These are phyloP conservation scores for Notodromas monacha DNA, from an alignment of 2,888 invertebrate genomes.

Conservation along the genomic window DNA sequence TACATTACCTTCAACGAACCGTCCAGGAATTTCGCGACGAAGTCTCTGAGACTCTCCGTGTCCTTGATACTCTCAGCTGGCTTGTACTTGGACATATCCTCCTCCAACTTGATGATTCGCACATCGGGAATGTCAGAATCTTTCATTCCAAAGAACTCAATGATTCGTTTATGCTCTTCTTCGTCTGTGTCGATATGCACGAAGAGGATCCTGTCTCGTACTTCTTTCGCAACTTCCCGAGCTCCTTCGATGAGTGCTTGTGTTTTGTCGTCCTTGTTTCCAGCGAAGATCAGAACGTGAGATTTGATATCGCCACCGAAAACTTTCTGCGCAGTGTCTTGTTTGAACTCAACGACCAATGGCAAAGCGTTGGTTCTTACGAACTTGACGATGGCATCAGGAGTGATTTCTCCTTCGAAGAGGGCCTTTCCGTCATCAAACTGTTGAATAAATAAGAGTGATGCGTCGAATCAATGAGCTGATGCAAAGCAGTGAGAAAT, in stretches of 20 bases:
- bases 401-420: slow-evolving; percentile 24
- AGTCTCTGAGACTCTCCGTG: slow-evolving; percentile 32
- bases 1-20: slow-evolving; percentile 59
- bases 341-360: slow-evolving; percentile 73
- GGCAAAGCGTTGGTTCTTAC: slow-evolving; percentile 53
- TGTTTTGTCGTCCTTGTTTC: slow-evolving; percentile 43
- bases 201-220: too few species aligned
- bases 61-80: slow-evolving; percentile 37
- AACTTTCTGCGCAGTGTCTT: slow-evolving; percentile 87
- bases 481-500: too few species aligned
- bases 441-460: too few species aligned
- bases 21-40: slow-evolving; percentile 59
- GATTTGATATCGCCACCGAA: slow-evolving; percentile 93
- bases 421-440: slow-evolving; percentile 52
- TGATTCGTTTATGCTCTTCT: slow-evolving; percentile 77
- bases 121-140: slow-evolving; percentile 30
- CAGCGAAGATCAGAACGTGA: slow-evolving; percentile 76
- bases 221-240: too few species aligned
- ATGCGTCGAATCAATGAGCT: too few species aligned
- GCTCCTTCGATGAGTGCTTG: too few species aligned
- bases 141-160: slow-evolving; percentile 97
- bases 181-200: slow-evolving; percentile 82
- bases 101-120: slow-evolving; percentile 69
- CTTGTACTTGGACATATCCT: slow-evolving; percentile 93
- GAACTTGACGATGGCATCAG: slow-evolving; percentile 40